A percentile compares a stretch with the other conserved stretches of the same genome.
phyloP scores from a whole-genome alignment of 1,140 invertebrate genomes.

The Periplaneta americana region DNA sequence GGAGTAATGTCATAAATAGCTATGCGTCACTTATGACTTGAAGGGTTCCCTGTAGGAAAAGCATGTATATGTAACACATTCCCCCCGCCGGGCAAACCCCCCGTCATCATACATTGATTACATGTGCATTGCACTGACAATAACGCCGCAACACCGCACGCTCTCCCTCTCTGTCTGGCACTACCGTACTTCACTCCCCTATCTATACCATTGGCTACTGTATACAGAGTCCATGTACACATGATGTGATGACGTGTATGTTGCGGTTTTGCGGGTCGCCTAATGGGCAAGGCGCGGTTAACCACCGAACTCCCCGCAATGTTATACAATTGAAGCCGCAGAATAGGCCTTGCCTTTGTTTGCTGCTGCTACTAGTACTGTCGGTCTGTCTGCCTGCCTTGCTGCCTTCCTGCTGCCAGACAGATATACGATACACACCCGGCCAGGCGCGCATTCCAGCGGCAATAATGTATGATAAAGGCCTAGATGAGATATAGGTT shows the following conservation, averaged over 20 bases:
- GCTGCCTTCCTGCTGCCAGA: neutral
- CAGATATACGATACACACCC: neutral
- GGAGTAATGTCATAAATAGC: too few species aligned
- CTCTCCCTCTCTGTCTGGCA: too few species aligned
- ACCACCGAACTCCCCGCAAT: constrained; percentile 6
- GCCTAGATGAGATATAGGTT: neutral
- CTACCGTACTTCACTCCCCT: neutral
- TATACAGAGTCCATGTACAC: neutral
- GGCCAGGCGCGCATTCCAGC: neutral
- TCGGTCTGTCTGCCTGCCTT: neutral
- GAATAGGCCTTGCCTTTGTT: neutral
- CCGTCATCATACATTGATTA: constrained; percentile 4
- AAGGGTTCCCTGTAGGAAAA: neutral
- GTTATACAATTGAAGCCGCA: constrained; percentile 6
- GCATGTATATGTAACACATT: neutral
- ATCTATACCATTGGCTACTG: neutral
- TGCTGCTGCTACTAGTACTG: neutral
- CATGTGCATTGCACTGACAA: neutral
- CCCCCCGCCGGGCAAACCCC: neutral
- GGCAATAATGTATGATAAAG: constrained; percentile 7
- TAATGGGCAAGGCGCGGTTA: constrained; percentile 9
- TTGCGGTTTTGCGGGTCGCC: constrained; percentile 2
- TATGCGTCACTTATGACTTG: neutral
- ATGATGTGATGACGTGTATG: constrained; percentile 13
- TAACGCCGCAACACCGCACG: neutral